phyloP scores from a whole-genome alignment of 2,797 vertebrate species.

The Arnoldichthys spilopterus region DNA sequence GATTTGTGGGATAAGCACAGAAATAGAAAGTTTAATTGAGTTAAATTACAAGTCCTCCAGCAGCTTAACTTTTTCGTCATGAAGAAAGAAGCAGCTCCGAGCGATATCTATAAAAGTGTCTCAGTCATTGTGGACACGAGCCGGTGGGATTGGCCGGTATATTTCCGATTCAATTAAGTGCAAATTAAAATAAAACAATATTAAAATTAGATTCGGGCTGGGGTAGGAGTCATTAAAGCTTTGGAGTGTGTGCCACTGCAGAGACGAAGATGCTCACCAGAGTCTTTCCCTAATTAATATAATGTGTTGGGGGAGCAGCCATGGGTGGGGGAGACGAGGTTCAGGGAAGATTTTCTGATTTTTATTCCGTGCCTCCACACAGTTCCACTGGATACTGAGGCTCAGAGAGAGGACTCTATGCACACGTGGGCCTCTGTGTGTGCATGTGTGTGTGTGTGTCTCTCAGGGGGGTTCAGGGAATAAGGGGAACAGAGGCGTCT shows the following conservation, averaged over 20 bases:
- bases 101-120: constrained; percentile 44
- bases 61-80: constrained; percentile 33
- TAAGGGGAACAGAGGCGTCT: constrained; percentile 27
- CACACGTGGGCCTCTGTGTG: too few species aligned
- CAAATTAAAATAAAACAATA: constrained; percentile 65
- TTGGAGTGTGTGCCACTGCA: constrained; percentile 32
- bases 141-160: constrained; percentile 52
- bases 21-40: constrained; percentile 48
- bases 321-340: constrained; percentile 48
- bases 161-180: constrained; percentile 63
- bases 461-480: not conserved
- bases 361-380: constrained; percentile 26
- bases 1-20: constrained; percentile 29
- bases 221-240: constrained; percentile 59
- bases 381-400: constrained; percentile 30
- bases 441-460: constrained; percentile 11
- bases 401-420: not conserved
- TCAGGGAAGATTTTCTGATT: constrained; percentile 43
- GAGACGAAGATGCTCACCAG: constrained; percentile 51
- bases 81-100: constrained; percentile 37
- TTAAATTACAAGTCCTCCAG: constrained; percentile 37
- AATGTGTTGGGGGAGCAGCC: constrained; percentile 58
- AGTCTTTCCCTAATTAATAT: constrained; percentile 63
- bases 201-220: constrained; percentile 54
- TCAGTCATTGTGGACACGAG: constrained; percentile 51